Conservation (phyloP, 2,797 vertebrate species). For the Myotis pilosus region DNA sequence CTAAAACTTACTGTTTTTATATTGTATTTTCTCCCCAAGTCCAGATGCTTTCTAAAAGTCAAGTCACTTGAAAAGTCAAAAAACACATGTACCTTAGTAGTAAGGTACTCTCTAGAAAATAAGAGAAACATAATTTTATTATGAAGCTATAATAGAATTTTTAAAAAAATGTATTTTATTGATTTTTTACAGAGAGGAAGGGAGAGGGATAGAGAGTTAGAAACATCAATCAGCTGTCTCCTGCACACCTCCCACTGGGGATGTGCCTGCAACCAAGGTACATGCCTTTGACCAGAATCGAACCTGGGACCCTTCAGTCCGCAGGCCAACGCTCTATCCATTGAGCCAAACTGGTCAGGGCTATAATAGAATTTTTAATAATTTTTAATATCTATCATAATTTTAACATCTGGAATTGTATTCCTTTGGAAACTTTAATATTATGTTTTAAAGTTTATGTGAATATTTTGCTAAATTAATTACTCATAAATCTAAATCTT, state of each 20-base stretch:
- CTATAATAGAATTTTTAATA: background rate
- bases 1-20: constrained; percentile 27
- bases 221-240: too few species aligned
- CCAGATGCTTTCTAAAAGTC: constrained; percentile 19
- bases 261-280: too few species aligned
- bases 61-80: constrained; percentile 1
- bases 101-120: background rate
- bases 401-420: constrained; percentile 35
- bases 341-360: too few species aligned
- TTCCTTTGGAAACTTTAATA: background rate
- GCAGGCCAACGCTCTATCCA: too few species aligned
- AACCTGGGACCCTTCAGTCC: too few species aligned
- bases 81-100: background rate
- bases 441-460: constrained; percentile 27
- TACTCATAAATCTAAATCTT: background rate
- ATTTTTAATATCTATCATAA: background rate
- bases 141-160: background rate
- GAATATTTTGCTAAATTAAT: constrained; percentile 50
- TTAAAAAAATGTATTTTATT: background rate
- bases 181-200: too few species aligned
- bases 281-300: too few species aligned
- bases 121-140: background rate
- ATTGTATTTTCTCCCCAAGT: constrained; percentile 25
- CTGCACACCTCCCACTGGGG: too few species aligned
- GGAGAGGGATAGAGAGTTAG: too few species aligned